Evolutionary conservation across 2,888 invertebrate species (phyloP), one percentile per base, ranked within the genome.

Genomic region (Eristalis tenax): DNA sequence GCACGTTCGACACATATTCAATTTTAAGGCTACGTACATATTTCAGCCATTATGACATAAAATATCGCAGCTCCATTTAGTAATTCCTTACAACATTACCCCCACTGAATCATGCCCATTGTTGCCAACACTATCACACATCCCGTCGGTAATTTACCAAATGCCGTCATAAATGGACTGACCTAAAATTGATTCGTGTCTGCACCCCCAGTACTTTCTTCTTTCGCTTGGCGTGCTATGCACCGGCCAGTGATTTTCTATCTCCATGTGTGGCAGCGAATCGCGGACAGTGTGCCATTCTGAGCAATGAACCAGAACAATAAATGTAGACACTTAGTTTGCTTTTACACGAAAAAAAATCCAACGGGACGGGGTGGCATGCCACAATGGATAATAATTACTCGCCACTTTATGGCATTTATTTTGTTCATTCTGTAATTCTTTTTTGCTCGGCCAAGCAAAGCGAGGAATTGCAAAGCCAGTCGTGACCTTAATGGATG

Each of bases 351-450:
- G 32, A 32, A 28, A 28, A n/a, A 18, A 8, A 18, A 2, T 1
- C 8, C 18, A 18, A 6, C 1, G 18, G 18, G 50, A 0, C 50
- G 18, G 35, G 18, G 18, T 61, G 61, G 26, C 63, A 63, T 18
- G 32, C 63, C 28, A 28, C 63, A 63, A 63, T 32, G 32, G 32
- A 63, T 63, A 63, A 32, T 63, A 63, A 32, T 63, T 63, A 28
- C 28, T 63, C 32, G 23, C n/a, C 28, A 50, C 50, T 50, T 50
- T 18, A 50, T 8, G n/a, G 18, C 18, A 18, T 50, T 63, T 32
- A 32, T 2, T 28, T 11, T 59, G 22, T 23, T 59, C 11, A 32
- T 28, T 32, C 28, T 63, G 26, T 61, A 15, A 28, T n/a, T 63
- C 4, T 26, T 50, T 50, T n/a, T 8, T 18, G 18, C 18, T 18